Evolutionary conservation across 2,888 invertebrate genomes (phyloP), one percentile per base, ranked within the genome.

Genomic region (Azorinus chamasolen): DNA sequence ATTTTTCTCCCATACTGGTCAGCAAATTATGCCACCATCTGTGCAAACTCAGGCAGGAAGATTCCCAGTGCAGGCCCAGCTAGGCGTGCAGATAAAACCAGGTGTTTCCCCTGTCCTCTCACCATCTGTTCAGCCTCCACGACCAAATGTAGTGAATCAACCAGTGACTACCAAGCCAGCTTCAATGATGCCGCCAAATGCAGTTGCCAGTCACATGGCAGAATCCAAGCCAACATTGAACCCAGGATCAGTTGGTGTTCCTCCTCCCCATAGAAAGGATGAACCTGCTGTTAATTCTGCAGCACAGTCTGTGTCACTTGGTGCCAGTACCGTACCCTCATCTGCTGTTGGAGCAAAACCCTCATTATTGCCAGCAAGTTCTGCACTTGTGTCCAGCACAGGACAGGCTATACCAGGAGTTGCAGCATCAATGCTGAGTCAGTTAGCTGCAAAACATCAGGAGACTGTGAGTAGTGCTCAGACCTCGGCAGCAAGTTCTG

Each of bases 1-100:
- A 6, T 89, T 83, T 70, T 90, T 90, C 82, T 87, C 91, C 8
- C 79, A 64, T 50, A 63, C 20, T 18, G 69, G 64, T 43, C 73
- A 69, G 32, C 64, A 63, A 12, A 46, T 46, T 20, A 48, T 59
- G 20, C 69, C 70, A 46, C 53, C 65, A 18, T 3, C 69, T 8
- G 14, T 59, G 10, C 70, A 50, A 43, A 43, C 66, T 25, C 77
- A 71, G 59, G 45, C 58, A 14, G 53, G 55, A 55, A 37, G 59
- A 25, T 57, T 72, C 25, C 75, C 46, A 24, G 64, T 74, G 45
- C 71, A 65, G 20, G 54, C 46, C 24, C 69, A 59, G 59, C 37
- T 68, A 1, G 63, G 68, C 12, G 39, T 57, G 24, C 55, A 62
- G 41, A 46, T 57, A 18, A 66, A 65, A 18, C 43, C 18, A 14